Conservation (phyloP, 2,888 invertebrate genomes). For the Podotricha telesiphe region DNA sequence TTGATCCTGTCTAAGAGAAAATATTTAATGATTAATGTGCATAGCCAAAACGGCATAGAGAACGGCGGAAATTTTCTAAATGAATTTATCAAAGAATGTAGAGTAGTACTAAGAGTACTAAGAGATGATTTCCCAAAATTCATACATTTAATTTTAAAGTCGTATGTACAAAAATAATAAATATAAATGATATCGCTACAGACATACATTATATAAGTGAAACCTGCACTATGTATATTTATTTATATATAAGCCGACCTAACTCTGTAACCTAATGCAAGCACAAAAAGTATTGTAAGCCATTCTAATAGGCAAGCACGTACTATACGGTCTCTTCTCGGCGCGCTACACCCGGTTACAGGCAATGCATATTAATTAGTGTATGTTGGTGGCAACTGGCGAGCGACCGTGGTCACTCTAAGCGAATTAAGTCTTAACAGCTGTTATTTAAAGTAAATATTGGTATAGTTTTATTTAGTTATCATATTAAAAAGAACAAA, state of each 20-base stretch:
- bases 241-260: not conserved
- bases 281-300: slow-evolving; percentile 12
- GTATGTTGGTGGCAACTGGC: slow-evolving; percentile 33
- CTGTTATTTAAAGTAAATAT: not conserved
- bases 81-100: too few relatives aligned
- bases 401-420: slow-evolving; percentile 4
- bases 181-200: too few relatives aligned
- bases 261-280: not conserved
- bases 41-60: too few relatives aligned
- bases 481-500: not conserved
- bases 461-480: not conserved
- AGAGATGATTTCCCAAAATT: too few relatives aligned
- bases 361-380: slow-evolving; percentile 38
- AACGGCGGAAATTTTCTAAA: too few relatives aligned
- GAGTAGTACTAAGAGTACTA: too few relatives aligned
- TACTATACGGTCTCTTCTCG: slow-evolving; percentile 27
- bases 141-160: too few relatives aligned
- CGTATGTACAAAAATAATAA: too few relatives aligned
- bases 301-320: slow-evolving; percentile 27
- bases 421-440: not conserved
- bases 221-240: too few relatives aligned
- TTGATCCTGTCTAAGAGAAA: too few relatives aligned
- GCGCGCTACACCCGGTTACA: slow-evolving; percentile 33
- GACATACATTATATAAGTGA: too few relatives aligned
- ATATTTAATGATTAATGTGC: too few relatives aligned